These are phyloP conservation scores for Buphagus erythrorhynchus DNA, from an alignment of 2,797 vertebrate genomes.

Conservation along the genomic window DNA sequence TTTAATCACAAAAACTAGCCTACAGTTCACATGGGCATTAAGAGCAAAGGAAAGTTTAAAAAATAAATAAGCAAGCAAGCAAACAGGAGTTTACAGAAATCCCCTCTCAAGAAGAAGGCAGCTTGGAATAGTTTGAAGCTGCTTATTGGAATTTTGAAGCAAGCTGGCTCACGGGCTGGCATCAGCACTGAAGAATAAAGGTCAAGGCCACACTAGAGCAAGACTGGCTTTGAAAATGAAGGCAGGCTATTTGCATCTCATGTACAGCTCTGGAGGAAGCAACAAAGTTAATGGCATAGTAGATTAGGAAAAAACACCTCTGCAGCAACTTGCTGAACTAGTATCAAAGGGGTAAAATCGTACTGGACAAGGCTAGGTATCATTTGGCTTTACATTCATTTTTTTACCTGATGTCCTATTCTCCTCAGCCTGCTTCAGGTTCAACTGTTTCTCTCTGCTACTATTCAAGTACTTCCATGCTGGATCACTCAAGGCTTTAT, in stretches of 20 bases:
- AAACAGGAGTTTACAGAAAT: not conserved
- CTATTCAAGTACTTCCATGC: conserved; percentile 89
- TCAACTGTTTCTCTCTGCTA: conserved; percentile 91
- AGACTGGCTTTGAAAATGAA: not conserved
- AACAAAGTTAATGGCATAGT: not conserved
- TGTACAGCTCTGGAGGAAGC: not conserved
- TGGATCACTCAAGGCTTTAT: conserved; percentile 90
- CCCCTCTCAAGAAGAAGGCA: not conserved
- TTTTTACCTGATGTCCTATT: conserved; percentile 86
- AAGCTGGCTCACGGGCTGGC: not conserved
- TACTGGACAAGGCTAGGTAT: not conserved
- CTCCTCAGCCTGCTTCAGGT: conserved; percentile 90
- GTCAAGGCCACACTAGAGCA: not conserved
- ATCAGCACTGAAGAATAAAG: not conserved
- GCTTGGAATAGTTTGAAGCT: not conserved
- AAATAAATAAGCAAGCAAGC: not conserved
- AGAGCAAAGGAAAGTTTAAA: not conserved
- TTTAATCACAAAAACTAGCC: not conserved
- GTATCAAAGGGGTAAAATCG: not conserved
- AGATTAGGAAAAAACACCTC: not conserved
- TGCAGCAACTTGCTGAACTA: not conserved
- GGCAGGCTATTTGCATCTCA: not conserved
- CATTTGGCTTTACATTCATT: not conserved
- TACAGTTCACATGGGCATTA: not conserved
- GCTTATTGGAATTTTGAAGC: not conserved